Percentiles rank a stretch among this genome's conserved stretches.
Conservation (phyloP, 2,888 invertebrate species). For the Cosmopolites sordidus region DNA sequence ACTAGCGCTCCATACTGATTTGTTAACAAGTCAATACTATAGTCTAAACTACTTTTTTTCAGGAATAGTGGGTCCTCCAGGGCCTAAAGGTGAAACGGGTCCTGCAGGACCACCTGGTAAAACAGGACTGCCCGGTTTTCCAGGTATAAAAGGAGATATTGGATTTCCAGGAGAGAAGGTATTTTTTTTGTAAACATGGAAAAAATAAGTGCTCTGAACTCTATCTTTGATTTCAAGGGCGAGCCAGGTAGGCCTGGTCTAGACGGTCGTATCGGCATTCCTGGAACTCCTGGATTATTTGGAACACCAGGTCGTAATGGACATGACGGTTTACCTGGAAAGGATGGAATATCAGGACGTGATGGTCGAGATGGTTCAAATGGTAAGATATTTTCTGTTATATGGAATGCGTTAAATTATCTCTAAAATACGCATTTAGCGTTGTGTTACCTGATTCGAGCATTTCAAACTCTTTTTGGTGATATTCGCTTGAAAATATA, state of each 20-base stretch:
- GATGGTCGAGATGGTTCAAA: conserved; percentile 63
- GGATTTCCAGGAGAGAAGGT: conserved; percentile 45
- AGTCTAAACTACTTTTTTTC: too few relatives aligned
- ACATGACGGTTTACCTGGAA: conserved; percentile 66
- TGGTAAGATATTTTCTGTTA: conserved; percentile 51
- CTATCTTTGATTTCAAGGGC: conserved; percentile 44
- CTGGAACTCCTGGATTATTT: conserved; percentile 85
- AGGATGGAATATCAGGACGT: conserved; percentile 69
- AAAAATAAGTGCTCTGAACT: background rate
- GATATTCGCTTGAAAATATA: too few relatives aligned
- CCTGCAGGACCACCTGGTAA: conserved; percentile 9
- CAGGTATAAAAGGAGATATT: conserved; percentile 54
- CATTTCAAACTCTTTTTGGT: too few relatives aligned
- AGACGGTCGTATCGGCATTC: conserved; percentile 85
- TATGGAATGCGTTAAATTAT: too few relatives aligned
- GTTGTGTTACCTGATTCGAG: too few relatives aligned
- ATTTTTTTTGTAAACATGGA: background rate
- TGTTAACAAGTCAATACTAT: too few relatives aligned
- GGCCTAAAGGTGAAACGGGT: conserved; percentile 25
- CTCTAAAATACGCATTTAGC: too few relatives aligned
- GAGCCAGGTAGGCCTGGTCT: conserved; percentile 68
- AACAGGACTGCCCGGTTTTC: conserved; percentile 18
- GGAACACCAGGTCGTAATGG: conserved; percentile 84
- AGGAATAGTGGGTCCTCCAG: conserved; percentile 21
- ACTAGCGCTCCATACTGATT: too few relatives aligned